Evolutionary conservation across 2,888 invertebrate genomes (phyloP), one percentile per base, ranked within the genome.

Genomic region (Torymus auratus): DNA sequence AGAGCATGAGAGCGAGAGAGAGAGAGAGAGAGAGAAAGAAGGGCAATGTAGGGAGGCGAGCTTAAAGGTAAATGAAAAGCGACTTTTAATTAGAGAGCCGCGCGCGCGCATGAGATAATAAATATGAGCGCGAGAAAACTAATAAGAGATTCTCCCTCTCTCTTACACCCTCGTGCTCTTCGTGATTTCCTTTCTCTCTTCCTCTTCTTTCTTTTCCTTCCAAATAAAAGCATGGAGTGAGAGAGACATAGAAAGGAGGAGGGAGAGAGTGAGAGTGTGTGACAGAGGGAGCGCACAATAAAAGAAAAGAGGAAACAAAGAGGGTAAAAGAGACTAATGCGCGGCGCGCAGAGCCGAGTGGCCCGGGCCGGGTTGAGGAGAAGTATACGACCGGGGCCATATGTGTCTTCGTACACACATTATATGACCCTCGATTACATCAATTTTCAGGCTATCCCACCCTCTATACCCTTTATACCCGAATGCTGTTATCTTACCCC

Each of bases 11-110:
- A 52, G 11, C 28, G 23, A 20, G 7, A 53, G n/a, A 15, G 4
- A 17, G 17, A 28, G 53, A 7, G 14, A 12, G 0, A 10, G 53
- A 13, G 50, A 11, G 41, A 13, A 2, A 14, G 62, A 41, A 41
- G 60, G 50, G 28, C 13, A 15, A 10, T 41, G 15, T 41, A 58
- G 67, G 61, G 64, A 74, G 68, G 17, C 62, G 56, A 69, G 73
- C 69, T 62, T 68, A 61, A 68, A 68, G 70, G 70, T 65, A 75
- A 80, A 80, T 75, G 80, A 80, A 75, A 71, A 80, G 80, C 75
- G 67, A 80, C 75, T 80, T 80, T 80, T 75, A 80, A 80, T 80
- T 75, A 75, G 70, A 69, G 61, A 56, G 55, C 7, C 55, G 15
- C 56, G 23, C 67, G 11, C 53, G 56, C 69, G 60, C n/a, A n/a